These are phyloP conservation scores for Autographa gamma DNA, from an alignment of 2,888 invertebrate genomes.

Conservation along the genomic window DNA sequence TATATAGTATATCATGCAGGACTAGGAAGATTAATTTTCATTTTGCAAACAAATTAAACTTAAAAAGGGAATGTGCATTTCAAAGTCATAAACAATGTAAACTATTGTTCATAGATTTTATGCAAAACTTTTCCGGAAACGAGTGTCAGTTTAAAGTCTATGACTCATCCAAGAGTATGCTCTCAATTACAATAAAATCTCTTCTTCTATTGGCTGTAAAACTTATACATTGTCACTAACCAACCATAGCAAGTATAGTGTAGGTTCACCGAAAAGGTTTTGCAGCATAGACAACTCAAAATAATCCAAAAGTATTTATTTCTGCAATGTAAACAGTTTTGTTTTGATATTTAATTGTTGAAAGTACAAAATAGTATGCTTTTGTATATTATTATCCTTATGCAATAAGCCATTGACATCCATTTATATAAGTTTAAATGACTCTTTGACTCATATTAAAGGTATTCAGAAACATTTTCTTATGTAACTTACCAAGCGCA, in stretches of 20 bases:
- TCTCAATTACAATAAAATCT: slow-evolving; percentile 67
- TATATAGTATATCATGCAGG: background rate
- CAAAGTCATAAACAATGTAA: slow-evolving; percentile 73
- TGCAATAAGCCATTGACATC: background rate
- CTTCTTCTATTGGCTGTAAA: slow-evolving; percentile 54
- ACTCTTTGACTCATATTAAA: background rate
- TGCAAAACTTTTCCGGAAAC: slow-evolving; percentile 85
- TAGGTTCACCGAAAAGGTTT: slow-evolving; percentile 21
- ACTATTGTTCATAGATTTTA: slow-evolving; percentile 75
- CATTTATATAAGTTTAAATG: background rate
- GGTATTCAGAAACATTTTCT: background rate
- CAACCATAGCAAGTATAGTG: slow-evolving; percentile 57
- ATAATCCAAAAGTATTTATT: slow-evolving; percentile 2
- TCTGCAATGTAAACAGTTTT: slow-evolving; percentile 20
- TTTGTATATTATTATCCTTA: background rate
- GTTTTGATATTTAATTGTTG: slow-evolving; percentile 11
- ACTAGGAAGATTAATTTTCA: background rate
- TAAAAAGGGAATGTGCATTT: slow-evolving; percentile 43
- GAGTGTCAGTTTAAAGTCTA: slow-evolving; percentile 86
- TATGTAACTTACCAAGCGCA: background rate
- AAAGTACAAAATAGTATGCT: background rate
- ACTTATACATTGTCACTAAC: background rate
- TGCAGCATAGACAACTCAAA: slow-evolving; percentile 45
- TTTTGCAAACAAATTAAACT: slow-evolving; percentile 13
- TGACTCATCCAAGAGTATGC: slow-evolving; percentile 81